Percentiles rank a stretch among this genome's conserved stretches.
Conservation (phyloP, 2,113 vertebrate genomes). For the Mandrillus leucophaeus region DNA sequence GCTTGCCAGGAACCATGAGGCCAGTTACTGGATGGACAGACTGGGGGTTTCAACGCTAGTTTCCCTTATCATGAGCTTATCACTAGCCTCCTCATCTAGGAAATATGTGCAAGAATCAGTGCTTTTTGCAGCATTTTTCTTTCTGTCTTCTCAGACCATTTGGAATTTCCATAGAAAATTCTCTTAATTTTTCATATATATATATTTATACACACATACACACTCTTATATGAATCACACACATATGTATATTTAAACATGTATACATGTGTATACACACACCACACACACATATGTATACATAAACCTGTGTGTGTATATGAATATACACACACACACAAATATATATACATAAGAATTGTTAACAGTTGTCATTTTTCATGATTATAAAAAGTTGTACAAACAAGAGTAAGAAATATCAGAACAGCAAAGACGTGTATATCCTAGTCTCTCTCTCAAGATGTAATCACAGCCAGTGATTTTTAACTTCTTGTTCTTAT, state of each 20-base stretch:
- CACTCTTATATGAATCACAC: background rate
- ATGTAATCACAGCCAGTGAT: background rate
- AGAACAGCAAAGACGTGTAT: background rate
- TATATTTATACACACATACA: background rate
- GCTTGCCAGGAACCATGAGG: background rate
- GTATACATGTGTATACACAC: no score
- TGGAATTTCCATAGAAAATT: background rate
- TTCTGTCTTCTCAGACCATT: background rate
- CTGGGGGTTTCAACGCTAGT: fast-evolving
- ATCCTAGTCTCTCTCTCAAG: background rate
- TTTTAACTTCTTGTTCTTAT: background rate
- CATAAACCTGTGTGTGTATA: no score
- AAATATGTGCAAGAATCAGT: background rate
- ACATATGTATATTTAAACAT: background rate
- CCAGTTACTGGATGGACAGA: background rate
- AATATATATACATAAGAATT: background rate
- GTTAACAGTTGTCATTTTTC: background rate
- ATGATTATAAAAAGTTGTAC: background rate
- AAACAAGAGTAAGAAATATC: background rate
- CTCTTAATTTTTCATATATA: background rate
- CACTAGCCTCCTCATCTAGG: background rate
- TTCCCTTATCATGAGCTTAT: background rate
- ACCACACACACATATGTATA: no score
- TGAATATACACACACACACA: background rate
- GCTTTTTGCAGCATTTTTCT: background rate